These are phyloP conservation scores for Psittacara wagleri DNA, from an alignment of 2,113 vertebrate species.

Conservation along the genomic window DNA sequence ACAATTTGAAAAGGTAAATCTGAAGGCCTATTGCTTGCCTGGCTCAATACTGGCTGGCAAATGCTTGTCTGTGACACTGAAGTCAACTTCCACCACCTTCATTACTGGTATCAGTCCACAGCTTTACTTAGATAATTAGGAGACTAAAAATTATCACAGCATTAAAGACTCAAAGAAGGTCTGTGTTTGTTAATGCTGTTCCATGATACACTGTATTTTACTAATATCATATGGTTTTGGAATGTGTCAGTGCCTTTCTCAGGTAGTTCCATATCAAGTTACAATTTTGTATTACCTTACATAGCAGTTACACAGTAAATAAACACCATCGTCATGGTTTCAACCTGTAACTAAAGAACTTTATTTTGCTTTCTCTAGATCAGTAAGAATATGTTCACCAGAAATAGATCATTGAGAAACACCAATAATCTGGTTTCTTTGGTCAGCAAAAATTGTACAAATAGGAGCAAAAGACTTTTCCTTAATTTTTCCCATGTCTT, in stretches of 20 bases:
- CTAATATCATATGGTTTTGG: not conserved
- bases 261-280: not conserved
- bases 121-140: not conserved
- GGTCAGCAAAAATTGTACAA: not conserved
- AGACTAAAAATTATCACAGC: not conserved
- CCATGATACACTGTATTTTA: not conserved
- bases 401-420: not conserved
- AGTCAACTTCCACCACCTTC: not conserved
- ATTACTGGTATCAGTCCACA: not conserved
- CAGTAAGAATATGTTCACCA: not conserved
- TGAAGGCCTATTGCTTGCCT: not conserved
- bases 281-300: not conserved
- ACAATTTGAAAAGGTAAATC: not conserved
- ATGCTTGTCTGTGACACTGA: accelerated
- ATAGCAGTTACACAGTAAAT: not conserved
- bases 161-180: not conserved
- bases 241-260: not conserved
- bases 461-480: not conserved
- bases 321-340: not conserved
- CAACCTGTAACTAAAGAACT: not conserved
- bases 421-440: not conserved
- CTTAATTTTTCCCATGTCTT: not conserved
- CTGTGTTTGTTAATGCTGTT: not conserved
- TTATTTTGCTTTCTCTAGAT: not conserved
- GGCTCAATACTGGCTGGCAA: not conserved